A percentile compares a stretch with the other conserved stretches of the same genome.
Conservation (phyloP, 2,797 vertebrate species). For the Masticophis lateralis region DNA sequence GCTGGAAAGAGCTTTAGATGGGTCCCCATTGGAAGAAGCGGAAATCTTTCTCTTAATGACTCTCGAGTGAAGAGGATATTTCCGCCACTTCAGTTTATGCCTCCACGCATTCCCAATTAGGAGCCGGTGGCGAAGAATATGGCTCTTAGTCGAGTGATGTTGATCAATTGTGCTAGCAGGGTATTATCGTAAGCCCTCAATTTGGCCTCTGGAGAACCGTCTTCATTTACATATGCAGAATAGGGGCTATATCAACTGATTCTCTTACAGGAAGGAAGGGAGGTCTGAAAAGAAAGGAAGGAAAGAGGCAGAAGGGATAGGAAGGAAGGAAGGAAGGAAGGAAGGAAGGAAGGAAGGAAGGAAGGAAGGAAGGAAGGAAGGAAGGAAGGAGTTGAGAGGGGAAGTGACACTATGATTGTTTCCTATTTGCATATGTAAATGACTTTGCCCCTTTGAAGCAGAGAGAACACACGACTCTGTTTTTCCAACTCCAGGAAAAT, state of each 20-base stretch:
- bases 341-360: neutral
- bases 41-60: slow-evolving; percentile 50
- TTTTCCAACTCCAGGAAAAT: neutral
- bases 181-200: slow-evolving; percentile 54
- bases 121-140: slow-evolving; percentile 51
- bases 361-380: neutral
- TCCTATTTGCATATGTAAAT: neutral
- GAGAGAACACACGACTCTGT: neutral
- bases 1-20: slow-evolving; percentile 41
- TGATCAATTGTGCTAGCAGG: slow-evolving; percentile 32
- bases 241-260: slow-evolving; percentile 12
- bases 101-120: slow-evolving; percentile 52
- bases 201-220: slow-evolving; percentile 50
- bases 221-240: slow-evolving; percentile 52
- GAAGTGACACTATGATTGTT: neutral
- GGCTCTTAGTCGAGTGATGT: slow-evolving; percentile 45
- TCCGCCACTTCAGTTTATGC: slow-evolving; percentile 40
- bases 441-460: neutral
- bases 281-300: too few species aligned
- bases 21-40: slow-evolving; percentile 42
- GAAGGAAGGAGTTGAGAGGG: neutral
- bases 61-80: slow-evolving; percentile 39
- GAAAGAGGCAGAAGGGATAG: too few species aligned
- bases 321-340: too few species aligned
- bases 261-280: neutral